phyloP scores from a whole-genome alignment of 2,113 vertebrate species.

The Marmota monax region DNA sequence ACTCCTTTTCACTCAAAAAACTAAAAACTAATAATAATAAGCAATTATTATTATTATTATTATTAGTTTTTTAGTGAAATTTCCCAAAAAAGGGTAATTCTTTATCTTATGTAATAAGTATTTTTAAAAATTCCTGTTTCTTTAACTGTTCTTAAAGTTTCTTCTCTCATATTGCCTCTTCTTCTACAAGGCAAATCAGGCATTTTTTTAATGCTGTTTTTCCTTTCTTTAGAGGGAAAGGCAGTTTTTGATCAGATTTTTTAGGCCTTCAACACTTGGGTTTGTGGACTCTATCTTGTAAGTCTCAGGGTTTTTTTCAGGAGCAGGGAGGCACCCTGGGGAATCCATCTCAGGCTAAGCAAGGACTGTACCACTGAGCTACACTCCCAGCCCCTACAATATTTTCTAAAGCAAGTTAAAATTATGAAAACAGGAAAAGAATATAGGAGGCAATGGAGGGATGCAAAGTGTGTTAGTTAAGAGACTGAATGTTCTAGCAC shows the following conservation, averaged over 20 bases:
- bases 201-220: slow-evolving; percentile 74
- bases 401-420: slow-evolving; percentile 6
- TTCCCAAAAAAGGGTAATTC: too few relatives aligned
- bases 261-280: background rate
- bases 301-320: background rate
- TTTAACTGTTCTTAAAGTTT: slow-evolving; percentile 49
- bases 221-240: slow-evolving; percentile 63
- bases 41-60: too few relatives aligned
- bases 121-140: background rate
- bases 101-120: slow-evolving; percentile 50
- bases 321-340: too few relatives aligned
- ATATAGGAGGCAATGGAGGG: background rate
- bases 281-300: background rate
- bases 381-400: background rate
- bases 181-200: slow-evolving; percentile 82
- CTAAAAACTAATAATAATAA: too few relatives aligned
- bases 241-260: background rate
- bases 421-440: slow-evolving; percentile 40
- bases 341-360: too few relatives aligned
- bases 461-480: background rate
- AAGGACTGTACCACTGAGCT: too few relatives aligned
- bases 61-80: too few relatives aligned
- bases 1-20: slow-evolving; percentile 80
- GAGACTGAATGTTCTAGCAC: background rate
- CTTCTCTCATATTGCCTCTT: slow-evolving; percentile 62